phyloP scores from a whole-genome alignment of 2,797 vertebrate genomes.

The Rhadinocentrus ornatus region DNA sequence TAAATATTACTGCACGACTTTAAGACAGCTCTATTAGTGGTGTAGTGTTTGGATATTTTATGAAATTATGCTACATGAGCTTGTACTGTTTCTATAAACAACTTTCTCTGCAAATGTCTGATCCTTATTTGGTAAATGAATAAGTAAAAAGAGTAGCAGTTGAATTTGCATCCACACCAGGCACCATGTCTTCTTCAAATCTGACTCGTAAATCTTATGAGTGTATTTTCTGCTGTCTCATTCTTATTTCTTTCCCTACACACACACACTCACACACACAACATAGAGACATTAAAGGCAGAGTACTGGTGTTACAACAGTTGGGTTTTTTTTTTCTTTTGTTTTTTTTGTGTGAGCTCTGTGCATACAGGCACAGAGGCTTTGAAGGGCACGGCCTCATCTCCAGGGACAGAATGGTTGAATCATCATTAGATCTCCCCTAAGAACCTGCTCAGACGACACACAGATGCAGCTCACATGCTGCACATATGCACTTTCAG shows the following conservation, averaged over 20 bases:
- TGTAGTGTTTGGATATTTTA: slow-evolving; percentile 30
- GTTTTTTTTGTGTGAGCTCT: slow-evolving; percentile 27
- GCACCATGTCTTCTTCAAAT: slow-evolving; percentile 13
- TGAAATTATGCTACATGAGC: slow-evolving; percentile 30
- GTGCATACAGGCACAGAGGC: slow-evolving; percentile 34
- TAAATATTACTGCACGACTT: slow-evolving; percentile 22
- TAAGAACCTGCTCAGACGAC: slow-evolving; percentile 47
- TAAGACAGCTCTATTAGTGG: slow-evolving; percentile 24
- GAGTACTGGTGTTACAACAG: slow-evolving; percentile 29
- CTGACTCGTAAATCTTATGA: slow-evolving; percentile 31
- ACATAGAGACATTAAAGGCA: slow-evolving; percentile 12
- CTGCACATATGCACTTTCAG: not conserved
- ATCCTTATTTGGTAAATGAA: slow-evolving; percentile 26
- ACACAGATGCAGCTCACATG: slow-evolving; percentile 13
- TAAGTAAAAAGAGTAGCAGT: slow-evolving; percentile 12
- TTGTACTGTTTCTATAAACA: slow-evolving; percentile 23
- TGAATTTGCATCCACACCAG: slow-evolving; percentile 10
- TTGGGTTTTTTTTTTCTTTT: slow-evolving; percentile 15
- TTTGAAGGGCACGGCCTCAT: slow-evolving; percentile 62
- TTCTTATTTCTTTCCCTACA: slow-evolving; percentile 10
- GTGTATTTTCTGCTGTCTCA: slow-evolving; percentile 62
- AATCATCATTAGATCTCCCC: slow-evolving; percentile 66
- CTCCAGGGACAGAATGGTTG: slow-evolving; percentile 66
- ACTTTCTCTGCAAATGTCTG: slow-evolving; percentile 37
- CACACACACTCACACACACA: slow-evolving; percentile 1